Evolutionary conservation across 1,140 invertebrate genomes (phyloP).

Genomic region (Cotesia typhae): DNA sequence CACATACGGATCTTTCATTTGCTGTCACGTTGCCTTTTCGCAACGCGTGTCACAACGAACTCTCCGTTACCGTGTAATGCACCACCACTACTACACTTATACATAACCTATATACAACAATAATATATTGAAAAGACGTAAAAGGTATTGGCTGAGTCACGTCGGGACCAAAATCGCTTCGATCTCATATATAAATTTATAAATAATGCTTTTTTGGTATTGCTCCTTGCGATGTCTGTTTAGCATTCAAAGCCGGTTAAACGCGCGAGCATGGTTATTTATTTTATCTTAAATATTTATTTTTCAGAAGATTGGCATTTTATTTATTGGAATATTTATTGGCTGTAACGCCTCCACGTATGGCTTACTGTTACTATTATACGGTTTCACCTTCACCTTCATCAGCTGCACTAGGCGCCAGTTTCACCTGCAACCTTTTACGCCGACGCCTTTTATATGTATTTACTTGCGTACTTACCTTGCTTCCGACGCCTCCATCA

Average conservation of each 20-base stretch:
- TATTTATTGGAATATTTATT: constrained; percentile 3
- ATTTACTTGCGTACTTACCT: background rate
- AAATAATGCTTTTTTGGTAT: background rate
- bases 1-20: constrained; percentile 31
- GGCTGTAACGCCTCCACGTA: constrained; percentile 10
- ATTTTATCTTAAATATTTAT: no score
- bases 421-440: constrained; percentile 25
- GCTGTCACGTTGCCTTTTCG: constrained; percentile 25
- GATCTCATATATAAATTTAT: background rate
- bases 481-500: constrained; percentile 12
- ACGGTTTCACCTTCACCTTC: constrained; percentile 35
- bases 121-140: background rate
- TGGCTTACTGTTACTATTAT: constrained; percentile 11
- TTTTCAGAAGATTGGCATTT: no score
- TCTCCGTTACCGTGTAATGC: background rate
- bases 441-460: constrained; percentile 13
- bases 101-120: background rate
- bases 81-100: background rate
- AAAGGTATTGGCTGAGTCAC: constrained; percentile 6
- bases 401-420: constrained; percentile 14
- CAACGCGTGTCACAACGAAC: constrained; percentile 6
- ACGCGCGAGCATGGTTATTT: no score
- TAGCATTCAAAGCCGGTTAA: no score
- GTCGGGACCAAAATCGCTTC: background rate
- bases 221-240: no score